Base-by-base conservation (phyloP, 2,113 vertebrate species). In the Campylorhamphus procurvoides region DNA sequence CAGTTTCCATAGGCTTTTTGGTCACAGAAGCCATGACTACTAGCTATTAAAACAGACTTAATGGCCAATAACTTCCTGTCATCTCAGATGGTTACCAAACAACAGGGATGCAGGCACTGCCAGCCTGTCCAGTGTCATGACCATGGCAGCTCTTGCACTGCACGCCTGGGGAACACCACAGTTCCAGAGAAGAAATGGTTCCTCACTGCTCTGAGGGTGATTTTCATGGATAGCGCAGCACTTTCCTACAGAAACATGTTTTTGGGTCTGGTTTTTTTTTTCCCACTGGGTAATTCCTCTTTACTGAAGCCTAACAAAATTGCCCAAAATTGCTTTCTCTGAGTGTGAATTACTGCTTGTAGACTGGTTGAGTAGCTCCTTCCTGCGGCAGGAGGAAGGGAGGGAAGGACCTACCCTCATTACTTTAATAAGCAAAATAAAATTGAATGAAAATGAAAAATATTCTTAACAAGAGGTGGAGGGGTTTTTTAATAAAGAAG, bases 151-250 rank as follows among this genome's bases (percentile, higher is more conserved):
- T 55, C 52, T 42, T 69, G 74, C 39, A 28, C 29, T 6, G 31
- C 8, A 4, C 0, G 0, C 6, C 10, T 29, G 6, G 47, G 25
- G 28, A 71, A 29, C 0, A 1, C 11, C 1, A 3, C 10, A 44
- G 50, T 28, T 87, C 72, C 2, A 0, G 31, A 44, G 68, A 39
- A n/a, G 12, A 3, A 4, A 28, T 4, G 7, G 40, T 76, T 18
- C 20, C 33, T 77, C 4, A 1, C 42, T 92, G 20, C 39, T 86
- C 27, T 4, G 1, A 63, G 37, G 18, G 7, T 4, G 3, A 56
- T 31, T 35, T 58, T 24, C 58, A 18, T 0, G 7, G 31, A 17
- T 10, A 69, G 31, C 28, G 29, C 33, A 77, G 44, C 15, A 68
- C 7, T 31, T 35, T 94, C 31, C 56, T 68, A 60, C 7, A 84